These are phyloP conservation scores for Protaetia brevitarsis DNA, from an alignment of 1,140 invertebrate genomes.

Conservation along the genomic window DNA sequence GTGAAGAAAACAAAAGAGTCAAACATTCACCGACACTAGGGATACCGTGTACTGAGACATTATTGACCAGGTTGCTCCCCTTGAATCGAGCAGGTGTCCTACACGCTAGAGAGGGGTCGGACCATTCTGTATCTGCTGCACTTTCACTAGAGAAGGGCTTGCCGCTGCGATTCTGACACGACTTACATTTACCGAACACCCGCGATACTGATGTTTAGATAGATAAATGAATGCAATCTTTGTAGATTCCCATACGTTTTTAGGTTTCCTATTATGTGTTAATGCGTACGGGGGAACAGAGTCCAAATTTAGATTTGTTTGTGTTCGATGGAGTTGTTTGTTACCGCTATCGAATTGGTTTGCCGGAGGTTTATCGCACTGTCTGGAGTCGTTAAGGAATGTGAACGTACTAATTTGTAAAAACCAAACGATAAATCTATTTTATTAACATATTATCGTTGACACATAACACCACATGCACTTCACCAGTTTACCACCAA, in stretches of 20 bases:
- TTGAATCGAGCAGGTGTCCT: conserved; percentile 34
- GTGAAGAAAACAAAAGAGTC: conserved; percentile 8
- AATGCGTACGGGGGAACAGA: conserved; percentile 2
- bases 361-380: neutral
- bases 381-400: neutral
- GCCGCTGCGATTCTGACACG: neutral
- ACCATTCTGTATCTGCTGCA: conserved; percentile 22
- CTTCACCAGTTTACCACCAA: no score
- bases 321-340: conserved; percentile 8
- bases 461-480: no score
- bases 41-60: conserved; percentile 25
- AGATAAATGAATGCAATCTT: conserved; percentile 13
- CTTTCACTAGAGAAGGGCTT: conserved; percentile 26
- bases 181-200: neutral
- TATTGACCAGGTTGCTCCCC: conserved; percentile 40
- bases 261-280: conserved; percentile 12
- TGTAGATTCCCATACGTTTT: conserved; percentile 1
- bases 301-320: conserved; percentile 18
- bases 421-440: neutral
- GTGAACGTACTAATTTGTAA: neutral
- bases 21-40: conserved; percentile 13
- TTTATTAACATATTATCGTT: no score
- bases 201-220: neutral
- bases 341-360: conserved; percentile 4
- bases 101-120: conserved; percentile 29